Evolutionary conservation across 2,888 invertebrate genomes (phyloP), one percentile per base, ranked within the genome.

Genomic region (Clunio marinus): DNA sequence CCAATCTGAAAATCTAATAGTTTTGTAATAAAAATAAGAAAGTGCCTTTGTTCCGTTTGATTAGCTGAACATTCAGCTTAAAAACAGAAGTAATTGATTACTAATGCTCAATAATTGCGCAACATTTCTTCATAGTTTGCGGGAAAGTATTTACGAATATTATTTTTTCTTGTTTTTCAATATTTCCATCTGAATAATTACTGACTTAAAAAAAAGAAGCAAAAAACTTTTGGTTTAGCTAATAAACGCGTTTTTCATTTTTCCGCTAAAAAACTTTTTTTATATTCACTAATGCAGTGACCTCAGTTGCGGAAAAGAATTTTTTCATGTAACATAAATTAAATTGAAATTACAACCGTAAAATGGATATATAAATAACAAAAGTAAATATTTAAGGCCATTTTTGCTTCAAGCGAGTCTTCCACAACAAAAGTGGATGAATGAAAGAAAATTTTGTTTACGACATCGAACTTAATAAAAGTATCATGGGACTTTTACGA

Each of bases 131-230:
- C n/a, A n/a, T n/a, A n/a, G n/a, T n/a, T 32, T 32, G 35, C 35
- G 35, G 13, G 13, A 32, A 5, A 13, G 35, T 32, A 32, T 32
- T 32, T 32, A 32, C 13, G 35, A 32, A 32, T 32, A 8, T 32
- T 32, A 32, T 32, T 32, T 8, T 32, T 5, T 32, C 13, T 32
- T 32, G 35, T 32, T 32, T 32, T n/a, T n/a, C n/a, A n/a, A n/a
- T n/a, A n/a, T n/a, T n/a, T n/a, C 22, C 22, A 22, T n/a, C 37
- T 41, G 41, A 41, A 41, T 62, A 62, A 62, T 62, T 62, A 41
- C 13, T 41, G 62, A 22, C 8, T 62, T 41, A 62, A 13, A 15
- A 10, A 62, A 62, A n/a, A 24, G 20, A 41, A 37, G 27, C 15
- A 51, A 55, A 55, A 10, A 8, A 17, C 10, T 13, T 55, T 55